Conservation (phyloP, 2,113 vertebrate species). For the Rissa tridactyla region DNA sequence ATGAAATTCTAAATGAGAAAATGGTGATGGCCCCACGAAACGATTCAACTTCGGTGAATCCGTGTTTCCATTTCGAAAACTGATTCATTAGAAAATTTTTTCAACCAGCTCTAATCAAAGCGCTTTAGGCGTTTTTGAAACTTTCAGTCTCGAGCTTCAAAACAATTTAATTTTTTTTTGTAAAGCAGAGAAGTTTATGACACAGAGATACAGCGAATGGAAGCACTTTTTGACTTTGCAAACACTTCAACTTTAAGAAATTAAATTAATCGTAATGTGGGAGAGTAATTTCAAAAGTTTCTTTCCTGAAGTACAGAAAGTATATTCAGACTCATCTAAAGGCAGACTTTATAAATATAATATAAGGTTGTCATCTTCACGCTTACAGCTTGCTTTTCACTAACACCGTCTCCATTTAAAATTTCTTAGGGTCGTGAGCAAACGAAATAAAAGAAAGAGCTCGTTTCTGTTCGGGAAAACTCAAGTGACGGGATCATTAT, state of each 20-base stretch:
- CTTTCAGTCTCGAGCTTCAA: constrained; percentile 6
- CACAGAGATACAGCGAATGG: constrained; percentile 20
- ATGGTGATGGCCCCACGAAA: neutral
- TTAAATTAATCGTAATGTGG: constrained; percentile 65
- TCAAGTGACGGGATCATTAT: constrained; percentile 14
- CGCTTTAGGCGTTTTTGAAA: constrained; percentile 25
- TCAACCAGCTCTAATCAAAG: constrained; percentile 44
- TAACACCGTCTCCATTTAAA: constrained; percentile 6
- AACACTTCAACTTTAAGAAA: constrained; percentile 59
- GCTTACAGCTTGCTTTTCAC: constrained; percentile 18
- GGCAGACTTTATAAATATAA: constrained; percentile 63
- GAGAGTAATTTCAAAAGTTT: constrained; percentile 68
- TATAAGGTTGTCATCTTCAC: constrained; percentile 57
- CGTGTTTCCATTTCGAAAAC: neutral
- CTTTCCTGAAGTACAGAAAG: constrained; percentile 33
- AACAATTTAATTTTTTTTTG: constrained; percentile 35
- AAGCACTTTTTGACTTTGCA: constrained; percentile 29
- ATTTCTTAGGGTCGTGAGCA: constrained; percentile 26
- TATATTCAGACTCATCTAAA: constrained; percentile 52
- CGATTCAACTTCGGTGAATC: neutral
- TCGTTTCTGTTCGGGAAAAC: constrained; percentile 5
- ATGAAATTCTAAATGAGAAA: constrained; percentile 34
- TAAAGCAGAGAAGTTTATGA: constrained; percentile 4
- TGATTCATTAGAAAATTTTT: constrained; percentile 29
- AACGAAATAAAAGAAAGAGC: constrained; percentile 26